These are phyloP conservation scores for Opisthograptis luteolata DNA, from an alignment of 2,888 invertebrate species.

Conservation along the genomic window DNA sequence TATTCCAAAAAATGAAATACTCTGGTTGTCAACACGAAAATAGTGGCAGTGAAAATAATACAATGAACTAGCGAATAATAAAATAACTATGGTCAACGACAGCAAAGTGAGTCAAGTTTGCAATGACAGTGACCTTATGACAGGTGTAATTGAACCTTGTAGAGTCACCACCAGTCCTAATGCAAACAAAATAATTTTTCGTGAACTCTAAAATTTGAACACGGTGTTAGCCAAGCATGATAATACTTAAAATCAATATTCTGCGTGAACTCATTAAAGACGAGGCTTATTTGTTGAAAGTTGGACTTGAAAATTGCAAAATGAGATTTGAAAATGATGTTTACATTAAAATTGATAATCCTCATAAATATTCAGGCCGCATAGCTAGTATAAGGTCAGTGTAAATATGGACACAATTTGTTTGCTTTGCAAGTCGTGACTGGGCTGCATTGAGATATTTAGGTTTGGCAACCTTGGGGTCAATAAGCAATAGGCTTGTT, in stretches of 20 bases:
- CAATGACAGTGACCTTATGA: not conserved
- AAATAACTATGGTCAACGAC: conserved; percentile 2
- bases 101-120: not conserved
- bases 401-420: conserved; percentile 21
- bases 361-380: conserved; percentile 23
- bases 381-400: conserved; percentile 4
- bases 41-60: no score
- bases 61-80: not conserved
- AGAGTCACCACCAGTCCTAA: not conserved
- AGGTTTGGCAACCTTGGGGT: conserved; percentile 19
- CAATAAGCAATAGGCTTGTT: conserved; percentile 5
- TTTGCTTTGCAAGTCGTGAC: conserved; percentile 22
- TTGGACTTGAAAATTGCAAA: conserved; percentile 1
- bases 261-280: not conserved
- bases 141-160: not conserved
- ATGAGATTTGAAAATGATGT: conserved; percentile 10
- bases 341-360: conserved; percentile 21
- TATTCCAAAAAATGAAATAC: no score
- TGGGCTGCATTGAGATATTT: conserved; percentile 15
- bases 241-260: no score
- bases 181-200: conserved; percentile 7
- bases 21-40: not conserved
- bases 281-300: not conserved
- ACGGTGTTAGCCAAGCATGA: no score
- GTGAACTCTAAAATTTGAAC: no score